Evolutionary conservation across 2,113 vertebrate genomes (phyloP).

Genomic region (Genyomyrus donnyi): DNA sequence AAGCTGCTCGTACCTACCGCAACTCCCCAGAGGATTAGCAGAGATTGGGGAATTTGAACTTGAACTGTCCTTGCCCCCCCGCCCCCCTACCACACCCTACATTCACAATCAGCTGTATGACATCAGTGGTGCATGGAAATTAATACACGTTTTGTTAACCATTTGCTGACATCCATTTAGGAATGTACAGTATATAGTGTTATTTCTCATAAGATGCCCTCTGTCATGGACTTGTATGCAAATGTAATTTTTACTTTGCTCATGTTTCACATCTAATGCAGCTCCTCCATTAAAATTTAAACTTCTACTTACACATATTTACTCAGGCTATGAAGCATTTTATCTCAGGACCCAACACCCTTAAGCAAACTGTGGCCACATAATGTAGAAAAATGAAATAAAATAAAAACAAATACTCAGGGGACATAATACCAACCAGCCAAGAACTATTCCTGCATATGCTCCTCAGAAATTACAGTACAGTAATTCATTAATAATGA

Average conservation of each 20-base stretch:
- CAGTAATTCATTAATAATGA: background rate
- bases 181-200: background rate
- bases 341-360: background rate
- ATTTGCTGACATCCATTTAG: background rate
- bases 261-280: background rate
- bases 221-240: background rate
- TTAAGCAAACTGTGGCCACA: background rate
- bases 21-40: background rate
- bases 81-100: background rate
- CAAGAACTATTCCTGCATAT: background rate
- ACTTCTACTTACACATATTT: background rate
- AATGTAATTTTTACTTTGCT: background rate
- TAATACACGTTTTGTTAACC: background rate
- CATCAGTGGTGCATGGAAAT: background rate
- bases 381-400: background rate
- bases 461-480: background rate
- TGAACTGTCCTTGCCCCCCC: background rate
- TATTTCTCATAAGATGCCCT: background rate
- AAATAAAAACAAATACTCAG: background rate
- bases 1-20: background rate
- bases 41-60: conserved; percentile 7
- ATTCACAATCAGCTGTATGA: background rate
- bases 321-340: background rate
- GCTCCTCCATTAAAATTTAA: background rate
- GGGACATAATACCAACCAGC: background rate